A percentile compares a stretch with the other conserved stretches of the same genome.
phyloP scores from a whole-genome alignment of 2,888 invertebrate species.

The Bedellia somnulentella region DNA sequence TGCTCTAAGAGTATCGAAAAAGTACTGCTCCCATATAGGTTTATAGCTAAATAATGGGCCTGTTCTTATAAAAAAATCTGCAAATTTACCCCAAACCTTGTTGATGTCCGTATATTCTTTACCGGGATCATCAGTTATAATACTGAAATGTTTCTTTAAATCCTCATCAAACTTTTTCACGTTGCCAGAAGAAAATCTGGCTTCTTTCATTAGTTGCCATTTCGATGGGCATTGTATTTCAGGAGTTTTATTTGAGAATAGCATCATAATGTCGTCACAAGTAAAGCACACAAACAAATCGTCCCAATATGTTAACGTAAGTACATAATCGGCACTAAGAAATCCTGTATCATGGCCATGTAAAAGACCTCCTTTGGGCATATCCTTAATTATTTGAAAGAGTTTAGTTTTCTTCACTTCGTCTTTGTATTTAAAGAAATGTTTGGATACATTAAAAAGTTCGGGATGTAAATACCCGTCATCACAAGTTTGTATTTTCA shows the following conservation, averaged over 20 bases:
- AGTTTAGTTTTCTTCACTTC: slow-evolving; percentile 63
- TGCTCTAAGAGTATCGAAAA: slow-evolving; percentile 64
- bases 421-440: slow-evolving; percentile 66
- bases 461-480: slow-evolving; percentile 44
- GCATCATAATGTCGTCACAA: slow-evolving; percentile 19
- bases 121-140: slow-evolving; percentile 50
- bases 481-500: slow-evolving; percentile 52
- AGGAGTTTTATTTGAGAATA: slow-evolving; percentile 26
- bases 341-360: slow-evolving; percentile 71
- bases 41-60: slow-evolving; percentile 59
- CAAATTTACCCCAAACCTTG: slow-evolving; percentile 63
- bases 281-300: slow-evolving; percentile 59
- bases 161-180: slow-evolving; percentile 52
- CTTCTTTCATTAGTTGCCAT: slow-evolving; percentile 56
- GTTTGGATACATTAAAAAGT: slow-evolving; percentile 64
- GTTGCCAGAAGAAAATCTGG: slow-evolving; percentile 40
- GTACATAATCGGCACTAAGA: slow-evolving; percentile 61
- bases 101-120: slow-evolving; percentile 55
- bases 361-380: slow-evolving; percentile 77
- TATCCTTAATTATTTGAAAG: slow-evolving; percentile 62
- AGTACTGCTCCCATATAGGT: slow-evolving; percentile 68
- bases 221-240: slow-evolving; percentile 17
- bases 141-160: slow-evolving; percentile 52
- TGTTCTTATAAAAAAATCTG: slow-evolving; percentile 53
- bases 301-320: slow-evolving; percentile 64